phyloP scores from a whole-genome alignment of 2,113 vertebrate genomes.

The Raja brachyura region DNA sequence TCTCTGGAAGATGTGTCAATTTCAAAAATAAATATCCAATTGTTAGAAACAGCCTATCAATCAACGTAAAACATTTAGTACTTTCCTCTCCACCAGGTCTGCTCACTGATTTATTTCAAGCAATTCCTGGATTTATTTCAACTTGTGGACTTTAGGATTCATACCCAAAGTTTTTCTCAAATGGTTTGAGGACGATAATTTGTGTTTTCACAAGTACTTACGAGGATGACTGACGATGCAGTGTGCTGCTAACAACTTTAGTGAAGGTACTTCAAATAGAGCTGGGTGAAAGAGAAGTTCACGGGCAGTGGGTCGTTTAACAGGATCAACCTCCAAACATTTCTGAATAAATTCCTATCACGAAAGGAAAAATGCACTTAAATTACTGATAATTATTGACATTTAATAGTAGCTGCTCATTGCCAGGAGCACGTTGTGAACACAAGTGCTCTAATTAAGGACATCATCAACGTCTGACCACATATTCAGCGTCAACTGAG shows the following conservation, averaged over 20 bases:
- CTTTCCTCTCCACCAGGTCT: no score
- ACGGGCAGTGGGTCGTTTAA: constrained; percentile 78
- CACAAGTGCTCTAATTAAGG: neutral
- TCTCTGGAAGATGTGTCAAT: no score
- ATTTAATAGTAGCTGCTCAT: neutral
- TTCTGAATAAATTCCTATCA: constrained; percentile 94
- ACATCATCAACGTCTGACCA: neutral
- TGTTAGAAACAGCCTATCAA: neutral
- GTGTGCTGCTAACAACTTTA: constrained; percentile 92
- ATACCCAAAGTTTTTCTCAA: neutral
- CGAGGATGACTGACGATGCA: constrained; percentile 93
- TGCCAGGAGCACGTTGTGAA: neutral
- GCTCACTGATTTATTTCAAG: no score
- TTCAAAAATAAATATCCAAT: no score
- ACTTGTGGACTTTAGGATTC: neutral
- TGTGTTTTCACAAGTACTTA: constrained; percentile 57
- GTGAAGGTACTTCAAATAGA: constrained; percentile 87
- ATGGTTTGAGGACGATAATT: neutral
- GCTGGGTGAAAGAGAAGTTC: constrained; percentile 93
- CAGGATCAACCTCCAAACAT: constrained; percentile 85
- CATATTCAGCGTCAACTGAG: neutral
- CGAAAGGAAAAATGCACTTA: neutral
- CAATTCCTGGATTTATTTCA: no score
- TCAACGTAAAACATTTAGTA: no score
- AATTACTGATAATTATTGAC: neutral